Conservation (phyloP, 2,888 invertebrate species). For the Cantharis rufa region DNA sequence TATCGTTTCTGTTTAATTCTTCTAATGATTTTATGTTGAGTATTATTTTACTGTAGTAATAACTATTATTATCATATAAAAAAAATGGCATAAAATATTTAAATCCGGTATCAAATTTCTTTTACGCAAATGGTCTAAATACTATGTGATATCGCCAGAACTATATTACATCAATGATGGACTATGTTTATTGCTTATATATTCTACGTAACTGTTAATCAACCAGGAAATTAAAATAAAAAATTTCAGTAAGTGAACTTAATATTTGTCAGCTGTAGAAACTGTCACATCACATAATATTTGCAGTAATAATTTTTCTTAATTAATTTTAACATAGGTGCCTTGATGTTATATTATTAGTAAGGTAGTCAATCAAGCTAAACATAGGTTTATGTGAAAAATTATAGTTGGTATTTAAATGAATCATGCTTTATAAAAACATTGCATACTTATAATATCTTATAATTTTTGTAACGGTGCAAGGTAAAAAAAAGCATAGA, state of each 20-base stretch:
- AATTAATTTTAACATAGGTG: too few species aligned
- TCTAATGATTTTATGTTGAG: not conserved
- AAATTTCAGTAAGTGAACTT: not conserved
- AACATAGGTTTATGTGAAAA: not conserved
- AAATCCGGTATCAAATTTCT: conserved; percentile 6
- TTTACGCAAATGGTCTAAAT: conserved; percentile 6
- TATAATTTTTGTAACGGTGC: not conserved
- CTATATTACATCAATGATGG: not conserved
- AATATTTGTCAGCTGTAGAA: not conserved
- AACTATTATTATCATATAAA: not conserved
- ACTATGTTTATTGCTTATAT: not conserved
- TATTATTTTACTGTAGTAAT: not conserved
- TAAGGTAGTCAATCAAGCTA: too few species aligned
- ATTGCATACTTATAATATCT: not conserved
- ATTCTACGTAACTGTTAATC: not conserved
- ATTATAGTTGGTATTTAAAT: not conserved
- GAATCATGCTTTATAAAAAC: not conserved
- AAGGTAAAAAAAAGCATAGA: not conserved
- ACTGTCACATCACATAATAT: too few species aligned
- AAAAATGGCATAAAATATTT: not conserved
- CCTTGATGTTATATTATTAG: too few species aligned
- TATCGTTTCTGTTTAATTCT: not conserved
- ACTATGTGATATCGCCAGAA: not conserved
- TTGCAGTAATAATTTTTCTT: too few species aligned
- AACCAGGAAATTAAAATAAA: not conserved